Evolutionary conservation across 1,140 invertebrate genomes (phyloP), one percentile per base, ranked within the genome.

Genomic region (Zeugodacus cucurbitae): DNA sequence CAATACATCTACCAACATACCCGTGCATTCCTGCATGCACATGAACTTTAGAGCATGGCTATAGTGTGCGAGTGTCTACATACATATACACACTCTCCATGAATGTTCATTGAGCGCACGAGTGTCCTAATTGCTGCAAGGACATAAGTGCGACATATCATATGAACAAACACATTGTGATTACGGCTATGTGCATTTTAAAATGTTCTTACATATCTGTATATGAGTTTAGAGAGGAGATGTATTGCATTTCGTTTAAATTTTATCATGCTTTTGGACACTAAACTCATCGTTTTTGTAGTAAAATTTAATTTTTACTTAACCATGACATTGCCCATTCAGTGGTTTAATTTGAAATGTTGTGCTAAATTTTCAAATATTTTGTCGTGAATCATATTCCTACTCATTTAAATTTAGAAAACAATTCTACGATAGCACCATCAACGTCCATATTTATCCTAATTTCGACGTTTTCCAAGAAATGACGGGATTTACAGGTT

Each of bases 71-170:
- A 8, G 26, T 26, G 3, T 2, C 4, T 62, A 26, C 6, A 26
- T 62, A 62, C n/a, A 62, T 5, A 7, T 54, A 26, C n/a, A 26
- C 29, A 48, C 26, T 3, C 44, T 11, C 17, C 22, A 22, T 8
- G 22, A 48, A 29, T 14, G 41, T 26, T n/a, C 44, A 82, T 82
- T 74, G 17, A 2, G 44, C n/a, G 11, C 74, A 48, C 37, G 37
- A 82, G 74, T 82, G 74, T 82, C 44, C 74, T 48, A 82, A 82
- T 82, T 82, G 74, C 44, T 20, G 74, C 74, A 82, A 82, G 74
- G 74, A 82, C 74, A 82, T 29, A 20, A 48, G 41, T n/a, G 44
- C n/a, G 74, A 82, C 74, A 82, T 48, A 82, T 37, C 8, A 54
- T 82, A 6, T 48, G 74, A 74, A 82, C 67, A 74, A 14, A 74